Evolutionary conservation across 2,797 vertebrate genomes (phyloP).

Genomic region (Potorous gilbertii): DNA sequence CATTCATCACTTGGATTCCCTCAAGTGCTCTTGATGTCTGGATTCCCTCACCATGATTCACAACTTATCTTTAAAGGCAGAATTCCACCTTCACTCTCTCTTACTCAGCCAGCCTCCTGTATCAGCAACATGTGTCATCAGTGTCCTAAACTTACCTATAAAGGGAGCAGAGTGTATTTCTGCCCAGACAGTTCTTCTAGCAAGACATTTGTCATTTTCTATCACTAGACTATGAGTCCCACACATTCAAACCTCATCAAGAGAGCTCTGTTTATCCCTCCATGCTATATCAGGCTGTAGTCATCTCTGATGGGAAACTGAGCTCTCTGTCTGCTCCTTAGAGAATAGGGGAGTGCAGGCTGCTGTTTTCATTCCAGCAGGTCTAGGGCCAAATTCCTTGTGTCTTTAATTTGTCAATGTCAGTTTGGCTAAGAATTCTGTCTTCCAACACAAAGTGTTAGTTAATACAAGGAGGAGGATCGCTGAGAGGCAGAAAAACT

Average conservation of each 20-base stretch:
- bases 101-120: fast-evolving
- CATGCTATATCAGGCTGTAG: not conserved
- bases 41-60: not conserved
- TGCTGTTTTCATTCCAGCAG: not conserved
- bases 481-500: not conserved
- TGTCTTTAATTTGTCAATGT: not conserved
- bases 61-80: not conserved
- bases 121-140: not conserved
- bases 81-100: too few relatives aligned
- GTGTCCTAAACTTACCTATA: not conserved
- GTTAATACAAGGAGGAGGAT: too few relatives aligned
- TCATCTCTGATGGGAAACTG: not conserved
- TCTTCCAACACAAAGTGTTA: not conserved
- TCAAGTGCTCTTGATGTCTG: not conserved
- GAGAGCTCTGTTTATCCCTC: not conserved
- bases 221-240: fast-evolving
- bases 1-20: not conserved
- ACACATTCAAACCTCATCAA: not conserved
- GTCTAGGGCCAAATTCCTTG: not conserved
- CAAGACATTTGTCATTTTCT: not conserved
- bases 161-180: not conserved
- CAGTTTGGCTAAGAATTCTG: not conserved
- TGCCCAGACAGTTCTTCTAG: fast-evolving
- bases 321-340: not conserved
- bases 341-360: not conserved